phyloP scores from a whole-genome alignment of 2,797 vertebrate species.

The Craterocephalus amniculus region DNA sequence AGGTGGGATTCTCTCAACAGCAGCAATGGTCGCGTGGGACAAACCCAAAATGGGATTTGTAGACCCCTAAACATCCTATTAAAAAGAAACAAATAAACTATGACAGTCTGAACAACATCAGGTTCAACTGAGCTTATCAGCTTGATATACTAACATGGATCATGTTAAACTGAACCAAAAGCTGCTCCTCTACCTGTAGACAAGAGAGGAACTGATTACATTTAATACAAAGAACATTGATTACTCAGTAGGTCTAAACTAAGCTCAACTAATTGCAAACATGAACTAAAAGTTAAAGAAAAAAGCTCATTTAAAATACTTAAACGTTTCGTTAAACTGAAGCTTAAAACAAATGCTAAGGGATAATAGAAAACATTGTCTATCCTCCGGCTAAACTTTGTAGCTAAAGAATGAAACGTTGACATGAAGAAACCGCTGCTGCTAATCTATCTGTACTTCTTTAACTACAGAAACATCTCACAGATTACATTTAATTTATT shows the following conservation, averaged over 20 bases:
- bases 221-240: background rate
- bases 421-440: background rate
- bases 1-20: slow-evolving; percentile 49
- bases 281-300: background rate
- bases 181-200: background rate
- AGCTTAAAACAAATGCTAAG: background rate
- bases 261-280: background rate
- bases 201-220: background rate
- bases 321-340: background rate
- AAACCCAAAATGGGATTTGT: slow-evolving; percentile 56
- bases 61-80: slow-evolving; percentile 77
- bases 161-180: background rate
- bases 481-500: background rate
- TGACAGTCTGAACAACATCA: background rate
- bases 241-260: background rate
- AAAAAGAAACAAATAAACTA: slow-evolving; percentile 16
- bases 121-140: background rate
- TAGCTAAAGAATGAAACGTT: slow-evolving; percentile 21
- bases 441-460: background rate
- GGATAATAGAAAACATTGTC: background rate
- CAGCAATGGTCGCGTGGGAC: slow-evolving; percentile 47
- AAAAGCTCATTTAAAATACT: background rate
- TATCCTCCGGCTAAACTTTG: slow-evolving; percentile 2
- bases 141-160: background rate
- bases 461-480: background rate